phyloP scores from a whole-genome alignment of 1,140 invertebrate genomes.

The Tachypleus tridentatus region DNA sequence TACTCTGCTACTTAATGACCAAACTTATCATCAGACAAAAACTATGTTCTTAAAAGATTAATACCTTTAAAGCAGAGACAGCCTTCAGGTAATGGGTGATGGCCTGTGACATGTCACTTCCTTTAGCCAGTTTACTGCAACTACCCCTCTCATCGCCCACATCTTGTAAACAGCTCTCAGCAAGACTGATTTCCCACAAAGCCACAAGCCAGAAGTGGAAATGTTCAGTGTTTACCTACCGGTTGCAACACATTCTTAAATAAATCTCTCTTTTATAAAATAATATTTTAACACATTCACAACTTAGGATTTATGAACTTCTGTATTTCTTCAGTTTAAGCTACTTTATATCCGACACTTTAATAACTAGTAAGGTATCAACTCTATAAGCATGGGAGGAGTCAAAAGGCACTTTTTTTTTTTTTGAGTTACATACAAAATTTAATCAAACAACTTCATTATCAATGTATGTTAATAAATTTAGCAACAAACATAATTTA shows the following conservation, averaged over 20 bases:
- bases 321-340: no score
- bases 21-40: neutral
- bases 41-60: constrained; percentile 1
- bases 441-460: no score
- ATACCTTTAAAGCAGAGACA: constrained; percentile 55
- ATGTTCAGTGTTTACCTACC: constrained; percentile 70
- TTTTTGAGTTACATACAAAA: no score
- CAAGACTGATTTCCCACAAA: constrained; percentile 40
- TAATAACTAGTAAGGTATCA: no score
- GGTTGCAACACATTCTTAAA: neutral
- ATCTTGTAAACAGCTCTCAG: constrained; percentile 32
- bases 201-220: constrained; percentile 80
- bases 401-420: no score
- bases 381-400: no score
- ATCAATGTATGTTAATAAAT: no score
- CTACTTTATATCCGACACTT: no score
- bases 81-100: constrained; percentile 40
- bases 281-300: no score
- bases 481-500: no score
- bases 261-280: no score
- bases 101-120: constrained; percentile 26
- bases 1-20: neutral
- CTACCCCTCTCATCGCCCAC: neutral
- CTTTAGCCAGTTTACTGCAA: neutral
- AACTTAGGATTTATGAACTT: no score